Evolutionary conservation across 2,888 invertebrate genomes (phyloP).

Genomic region (Drosophila anomalipes): DNA sequence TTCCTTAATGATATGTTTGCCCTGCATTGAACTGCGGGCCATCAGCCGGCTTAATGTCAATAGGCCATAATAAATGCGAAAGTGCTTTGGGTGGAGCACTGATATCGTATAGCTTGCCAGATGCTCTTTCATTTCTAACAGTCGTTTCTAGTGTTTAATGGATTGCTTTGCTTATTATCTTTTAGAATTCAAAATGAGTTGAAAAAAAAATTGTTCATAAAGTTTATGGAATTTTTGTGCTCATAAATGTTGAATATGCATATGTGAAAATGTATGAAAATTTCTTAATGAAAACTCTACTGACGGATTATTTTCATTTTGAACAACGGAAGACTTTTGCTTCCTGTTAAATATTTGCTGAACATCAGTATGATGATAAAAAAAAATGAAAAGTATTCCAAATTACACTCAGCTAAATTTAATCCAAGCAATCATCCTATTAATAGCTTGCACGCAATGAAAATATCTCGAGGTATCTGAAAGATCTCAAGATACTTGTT

Average conservation of each 20-base stretch:
- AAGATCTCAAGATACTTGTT: not conserved
- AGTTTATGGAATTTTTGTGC: not conserved
- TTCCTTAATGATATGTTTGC: slow-evolving; percentile 49
- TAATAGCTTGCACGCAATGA: not conserved
- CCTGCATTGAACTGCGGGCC: slow-evolving; percentile 20
- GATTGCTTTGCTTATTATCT: not conserved
- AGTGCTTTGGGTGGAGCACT: slow-evolving; percentile 14
- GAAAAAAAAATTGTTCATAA: not conserved
- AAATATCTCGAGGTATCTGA: not conserved
- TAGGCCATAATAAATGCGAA: slow-evolving; percentile 60
- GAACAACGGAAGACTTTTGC: not conserved
- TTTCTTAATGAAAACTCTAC: not conserved
- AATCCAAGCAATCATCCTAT: not conserved
- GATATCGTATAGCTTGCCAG: not conserved
- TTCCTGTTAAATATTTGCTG: not conserved
- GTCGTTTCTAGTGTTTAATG: slow-evolving; percentile 6
- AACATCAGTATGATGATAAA: not conserved
- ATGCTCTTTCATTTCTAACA: not conserved
- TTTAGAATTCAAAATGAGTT: not conserved
- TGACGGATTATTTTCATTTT: not conserved
- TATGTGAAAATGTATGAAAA: not conserved
- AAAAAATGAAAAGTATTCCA: not conserved
- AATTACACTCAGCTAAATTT: not conserved
- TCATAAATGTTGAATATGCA: not conserved
- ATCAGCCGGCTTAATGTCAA: slow-evolving; percentile 63